Base-by-base conservation (phyloP, 2,797 vertebrate genomes). In the Telmatherina bonti region DNA sequence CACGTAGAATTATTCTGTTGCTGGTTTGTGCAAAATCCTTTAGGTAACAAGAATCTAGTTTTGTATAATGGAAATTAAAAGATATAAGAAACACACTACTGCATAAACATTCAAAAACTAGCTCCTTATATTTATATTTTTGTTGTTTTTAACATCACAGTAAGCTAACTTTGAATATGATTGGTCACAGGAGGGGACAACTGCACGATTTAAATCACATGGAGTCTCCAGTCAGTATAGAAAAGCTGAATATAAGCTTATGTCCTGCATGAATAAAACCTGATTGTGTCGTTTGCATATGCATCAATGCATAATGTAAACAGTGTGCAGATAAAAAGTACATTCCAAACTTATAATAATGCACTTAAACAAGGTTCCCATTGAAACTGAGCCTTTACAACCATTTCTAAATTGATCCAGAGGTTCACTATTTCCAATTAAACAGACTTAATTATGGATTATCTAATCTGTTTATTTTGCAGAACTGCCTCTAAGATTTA, bases 341-440 rank as follows among this genome's bases (percentile, higher is more conserved):
- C 5, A 7, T 27, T 26, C 24, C 6, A 5, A 52, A 22, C 22
- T 3, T 22, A 2, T 22, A n/a, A 20, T 3, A 9, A 24, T 49
- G 7, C 22, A 29, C 6, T 53, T 53, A 24, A 15, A 26, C 24
- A 27, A 27, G 13, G 24, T 27, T 15, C 1, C 38, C 16, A 20
- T 22, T 54, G 45, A 16, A 18, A 45, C 7, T n/a, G 4, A 30
- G 27, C 36, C 30, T 7, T 20, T 20, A 45, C 2, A 45, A 9
- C 1, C 26, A 22, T 22, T 31, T 62, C 18, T 51, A 52, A 30
- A 12, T 5, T 47, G 35, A 80, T 49, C 55, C 29, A 49, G 12
- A 31, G 31, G 15, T 43, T 62, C 43, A 38, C 20, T 31, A 73
- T 30, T 70, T 4, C 35, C 63, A 33, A n/a, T 56, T 16, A 56